Evolutionary conservation across 2,888 invertebrate genomes (phyloP), one percentile per base, ranked within the genome.

Genomic region (Peribatodes rhomboidaria): DNA sequence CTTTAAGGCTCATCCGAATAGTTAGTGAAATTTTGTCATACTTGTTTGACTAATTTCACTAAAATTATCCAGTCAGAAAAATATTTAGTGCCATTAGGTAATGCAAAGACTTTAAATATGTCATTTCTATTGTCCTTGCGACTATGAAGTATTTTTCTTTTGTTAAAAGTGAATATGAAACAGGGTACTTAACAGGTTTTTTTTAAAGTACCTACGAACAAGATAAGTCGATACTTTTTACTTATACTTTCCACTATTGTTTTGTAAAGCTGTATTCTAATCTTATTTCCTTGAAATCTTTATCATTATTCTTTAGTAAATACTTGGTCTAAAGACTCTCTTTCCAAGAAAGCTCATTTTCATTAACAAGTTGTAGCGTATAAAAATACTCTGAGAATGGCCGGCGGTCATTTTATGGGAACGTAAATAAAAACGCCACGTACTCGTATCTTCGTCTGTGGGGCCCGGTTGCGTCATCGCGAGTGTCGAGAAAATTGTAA

Each of bases 401-500:
- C 73, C 71, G 80, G 71, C 80, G 80, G 80, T 81, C 80, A 83
- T 80, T 84, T 83, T 83, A 85, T 82, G 76, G 78, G 71, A 76
- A 76, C 69, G 78, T 77, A 81, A 80, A 85, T 84, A 85, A 81
- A 80, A 73, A 71, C 68, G 58, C 67, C 57, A 67, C 74, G 76
- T 79, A 78, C 58, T 67, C 74, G 76, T 79, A 78, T 74, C 44
- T 65, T 56, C 72, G 76, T 79, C 74, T 70, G 82, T 87, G 92
- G 81, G 90, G 89, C 89, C 90, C 87, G 80, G 80, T 83, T 84
- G 80, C 89, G 86, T 89, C 88, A 88, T 77, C 77, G 78, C 81
- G 79, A 80, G 82, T 81, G 83, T 78, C 80, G 82, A 85, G 86
- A 84, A 86, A 87, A 86, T 80, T 78, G 78, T 80, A 82, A 76